Conservation (phyloP, 2,797 vertebrate genomes). For the Syngnathus acus region DNA sequence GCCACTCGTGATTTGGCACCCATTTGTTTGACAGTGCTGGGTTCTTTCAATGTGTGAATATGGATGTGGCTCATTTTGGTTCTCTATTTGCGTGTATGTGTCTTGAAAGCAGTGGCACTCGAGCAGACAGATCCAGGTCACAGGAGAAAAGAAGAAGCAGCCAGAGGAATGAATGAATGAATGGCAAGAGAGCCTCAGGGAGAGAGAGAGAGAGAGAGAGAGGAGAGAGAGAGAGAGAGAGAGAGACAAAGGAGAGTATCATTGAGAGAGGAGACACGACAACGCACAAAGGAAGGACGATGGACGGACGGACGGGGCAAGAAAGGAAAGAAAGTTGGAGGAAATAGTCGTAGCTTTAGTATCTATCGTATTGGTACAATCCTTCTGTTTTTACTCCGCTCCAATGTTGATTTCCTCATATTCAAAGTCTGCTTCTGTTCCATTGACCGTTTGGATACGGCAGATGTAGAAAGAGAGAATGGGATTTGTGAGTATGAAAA, state of each 20-base stretch:
- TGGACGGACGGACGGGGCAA: conserved; percentile 15
- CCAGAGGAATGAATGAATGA: conserved; percentile 1
- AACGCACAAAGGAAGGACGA: conserved; percentile 18
- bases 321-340: conserved; percentile 26
- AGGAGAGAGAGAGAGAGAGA: conserved; percentile 4
- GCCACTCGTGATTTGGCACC: not conserved
- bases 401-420: conserved; percentile 98
- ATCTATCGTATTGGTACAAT: not conserved
- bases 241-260: not conserved
- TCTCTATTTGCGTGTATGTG: conserved; percentile 36
- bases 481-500: not conserved
- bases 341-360: not conserved
- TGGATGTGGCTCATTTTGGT: conserved; percentile 22
- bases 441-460: conserved; percentile 78
- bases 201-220: not conserved
- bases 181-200: conserved; percentile 33
- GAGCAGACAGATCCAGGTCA: conserved; percentile 70
- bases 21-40: no score
- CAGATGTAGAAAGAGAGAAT: not conserved
- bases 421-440: conserved; percentile 94
- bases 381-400: conserved; percentile 77
- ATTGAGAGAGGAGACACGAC: not conserved
- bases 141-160: conserved; percentile 50
- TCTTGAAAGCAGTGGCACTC: conserved; percentile 57
- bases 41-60: no score